Evolutionary conservation across 2,113 vertebrate species (phyloP).

Genomic region (Thryonomys swinderianus): DNA sequence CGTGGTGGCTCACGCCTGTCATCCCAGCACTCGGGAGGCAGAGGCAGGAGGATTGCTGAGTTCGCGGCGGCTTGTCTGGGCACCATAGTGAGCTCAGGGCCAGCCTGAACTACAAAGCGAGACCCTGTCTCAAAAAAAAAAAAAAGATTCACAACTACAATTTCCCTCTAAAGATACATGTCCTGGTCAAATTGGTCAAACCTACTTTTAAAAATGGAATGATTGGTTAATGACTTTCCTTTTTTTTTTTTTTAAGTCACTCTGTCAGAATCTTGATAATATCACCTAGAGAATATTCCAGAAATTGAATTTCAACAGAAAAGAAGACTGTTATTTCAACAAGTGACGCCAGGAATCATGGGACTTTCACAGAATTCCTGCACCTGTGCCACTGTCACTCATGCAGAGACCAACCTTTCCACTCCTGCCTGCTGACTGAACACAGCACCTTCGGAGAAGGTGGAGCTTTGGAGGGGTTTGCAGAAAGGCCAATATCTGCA

Average conservation of each 20-base stretch:
- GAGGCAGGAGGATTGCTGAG: too few relatives aligned
- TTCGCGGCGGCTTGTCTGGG: too few relatives aligned
- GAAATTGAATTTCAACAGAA: constrained; percentile 47
- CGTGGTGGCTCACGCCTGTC: too few relatives aligned
- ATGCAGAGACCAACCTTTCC: background rate
- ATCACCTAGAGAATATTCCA: constrained; percentile 8
- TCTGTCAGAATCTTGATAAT: constrained; percentile 46
- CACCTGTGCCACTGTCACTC: background rate
- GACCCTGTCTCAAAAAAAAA: too few relatives aligned
- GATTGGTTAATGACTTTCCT: constrained; percentile 38
- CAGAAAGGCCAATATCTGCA: background rate
- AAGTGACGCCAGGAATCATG: background rate
- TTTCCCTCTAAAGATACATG: constrained; percentile 13
- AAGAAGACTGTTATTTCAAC: constrained; percentile 31
- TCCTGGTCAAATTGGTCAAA: constrained; percentile 34
- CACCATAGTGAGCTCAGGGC: too few relatives aligned
- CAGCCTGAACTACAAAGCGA: too few relatives aligned
- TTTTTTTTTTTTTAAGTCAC: background rate
- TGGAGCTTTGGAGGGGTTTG: background rate
- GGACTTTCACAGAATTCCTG: too few relatives aligned
- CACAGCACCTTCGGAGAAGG: background rate
- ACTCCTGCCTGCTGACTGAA: background rate
- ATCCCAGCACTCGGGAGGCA: too few relatives aligned
- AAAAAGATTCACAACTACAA: too few relatives aligned
- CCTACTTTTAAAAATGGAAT: constrained; percentile 57